phyloP scores from a whole-genome alignment of 2,113 vertebrate genomes.

The Chionomys nivalis region DNA sequence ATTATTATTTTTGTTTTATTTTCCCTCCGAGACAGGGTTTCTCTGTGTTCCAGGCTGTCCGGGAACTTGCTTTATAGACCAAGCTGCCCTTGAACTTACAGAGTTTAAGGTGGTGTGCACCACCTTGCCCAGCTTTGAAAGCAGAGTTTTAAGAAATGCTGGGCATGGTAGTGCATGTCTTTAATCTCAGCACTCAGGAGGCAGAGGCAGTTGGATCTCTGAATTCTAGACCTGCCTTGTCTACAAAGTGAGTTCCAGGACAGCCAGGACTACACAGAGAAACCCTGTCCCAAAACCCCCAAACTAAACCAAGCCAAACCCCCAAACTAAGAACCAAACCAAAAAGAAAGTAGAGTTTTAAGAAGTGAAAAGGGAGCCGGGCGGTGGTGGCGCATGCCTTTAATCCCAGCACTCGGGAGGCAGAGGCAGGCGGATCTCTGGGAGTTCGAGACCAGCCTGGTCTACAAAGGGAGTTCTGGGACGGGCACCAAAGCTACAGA shows the following conservation, averaged over 20 bases:
- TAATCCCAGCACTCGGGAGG: too few relatives aligned
- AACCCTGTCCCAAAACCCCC: background rate
- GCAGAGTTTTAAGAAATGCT: background rate
- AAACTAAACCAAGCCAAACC: background rate
- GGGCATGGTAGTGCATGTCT: background rate
- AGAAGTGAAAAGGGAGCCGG: background rate
- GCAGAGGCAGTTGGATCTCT: background rate
- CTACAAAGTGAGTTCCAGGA: background rate
- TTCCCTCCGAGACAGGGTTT: background rate
- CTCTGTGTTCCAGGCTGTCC: background rate
- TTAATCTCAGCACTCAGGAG: background rate
- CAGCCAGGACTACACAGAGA: background rate
- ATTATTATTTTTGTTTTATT: background rate
- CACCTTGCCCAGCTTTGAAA: background rate
- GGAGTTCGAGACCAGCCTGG: too few relatives aligned
- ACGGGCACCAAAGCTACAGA: too few relatives aligned
- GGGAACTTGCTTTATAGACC: background rate
- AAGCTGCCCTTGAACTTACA: background rate
- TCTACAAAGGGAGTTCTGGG: too few relatives aligned
- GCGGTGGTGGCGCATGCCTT: too few relatives aligned
- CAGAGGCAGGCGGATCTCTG: too few relatives aligned
- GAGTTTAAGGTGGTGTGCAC: background rate
- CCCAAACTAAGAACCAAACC: background rate
- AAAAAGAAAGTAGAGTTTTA: background rate
- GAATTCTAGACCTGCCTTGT: background rate